Base-by-base conservation (phyloP, 1,140 invertebrate genomes). In the Sycobia sp. region DNA sequence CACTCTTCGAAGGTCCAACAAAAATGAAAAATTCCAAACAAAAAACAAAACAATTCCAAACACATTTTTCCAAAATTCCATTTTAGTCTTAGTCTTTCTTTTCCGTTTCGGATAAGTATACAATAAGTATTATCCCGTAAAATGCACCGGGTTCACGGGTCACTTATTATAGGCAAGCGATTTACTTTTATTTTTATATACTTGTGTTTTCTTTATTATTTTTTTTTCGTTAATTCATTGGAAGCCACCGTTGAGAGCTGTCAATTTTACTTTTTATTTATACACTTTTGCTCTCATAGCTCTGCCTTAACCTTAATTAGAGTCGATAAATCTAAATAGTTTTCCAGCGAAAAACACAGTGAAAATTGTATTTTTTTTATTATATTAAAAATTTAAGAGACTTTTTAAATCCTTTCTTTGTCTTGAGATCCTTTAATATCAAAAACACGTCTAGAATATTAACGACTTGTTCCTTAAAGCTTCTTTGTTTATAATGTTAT, bases 391-490 rank as follows among this genome's bases (percentile, higher is more conserved):
- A 38, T 54, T 62, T 55, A 62, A 53, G 41, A 46, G n/a, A n/a
- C n/a, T n/a, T 47, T 54, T 58, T 44, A 29, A n/a, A n/a, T n/a
- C n/a, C n/a, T n/a, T n/a, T n/a, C n/a, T n/a, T n/a, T n/a, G n/a
- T n/a, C n/a, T n/a, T n/a, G n/a, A n/a, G n/a, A n/a, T n/a, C n/a
- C n/a, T 36, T 62, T 62, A 27, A 38, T 62, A 56, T 55, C 43
- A 49, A 62, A n/a, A 62, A 62, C 50, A 62, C 60, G 50, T 55
- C 32, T 49, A 56, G 51, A 62, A 62, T n/a, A n/a, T 46, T 38
- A 55, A 62, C 22, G 18, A 55, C n/a, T 55, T 18, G 4, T 38
- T 39, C 27, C 47, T 61, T 43, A 55, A 54, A 62, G 41, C 50
- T 62, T 46, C n/a, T n/a, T 47, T 39, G 18, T 25, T 55, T 51